Conservation (phyloP, 2,888 invertebrate species). For the Liodrosophila aerea region DNA sequence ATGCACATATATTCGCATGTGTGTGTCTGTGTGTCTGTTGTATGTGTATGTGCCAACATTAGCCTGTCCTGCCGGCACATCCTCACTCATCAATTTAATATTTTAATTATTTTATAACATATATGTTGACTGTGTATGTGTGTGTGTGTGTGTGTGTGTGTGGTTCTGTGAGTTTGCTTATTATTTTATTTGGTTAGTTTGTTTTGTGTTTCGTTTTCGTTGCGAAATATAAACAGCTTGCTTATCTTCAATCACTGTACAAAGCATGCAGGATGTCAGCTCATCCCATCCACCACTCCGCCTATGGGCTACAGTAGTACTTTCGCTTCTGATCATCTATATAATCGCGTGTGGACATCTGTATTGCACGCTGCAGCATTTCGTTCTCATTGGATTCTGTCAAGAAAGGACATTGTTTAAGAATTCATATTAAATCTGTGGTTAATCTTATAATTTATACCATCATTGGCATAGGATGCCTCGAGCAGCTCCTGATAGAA, state of each 20-base stretch:
- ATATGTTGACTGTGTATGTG: conserved; percentile 1
- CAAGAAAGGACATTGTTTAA: background rate
- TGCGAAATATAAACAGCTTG: conserved; percentile 47
- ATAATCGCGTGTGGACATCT: conserved; percentile 82
- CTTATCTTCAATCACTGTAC: conserved; percentile 61
- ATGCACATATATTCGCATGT: conserved; percentile 9
- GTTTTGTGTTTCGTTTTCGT: conserved; percentile 53
- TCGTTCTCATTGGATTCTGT: conserved; percentile 79
- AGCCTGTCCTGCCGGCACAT: conserved; percentile 15
- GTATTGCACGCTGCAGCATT: conserved; percentile 82
- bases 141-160: conserved; percentile 8
- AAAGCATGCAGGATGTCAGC: conserved; percentile 22
- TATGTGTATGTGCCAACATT: conserved; percentile 17
- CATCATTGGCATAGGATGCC: conserved; percentile 81
- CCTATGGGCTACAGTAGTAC: conserved; percentile 76
- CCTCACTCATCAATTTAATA: conserved; percentile 54
- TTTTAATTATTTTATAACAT: too few relatives aligned
- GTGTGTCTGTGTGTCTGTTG: conserved; percentile 3
- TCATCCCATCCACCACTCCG: background rate
- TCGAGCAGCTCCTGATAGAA: conserved; percentile 82
- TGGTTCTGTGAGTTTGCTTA: conserved; percentile 11
- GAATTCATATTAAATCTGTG: background rate
- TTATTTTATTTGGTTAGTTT: conserved; percentile 34
- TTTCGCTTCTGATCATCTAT: conserved; percentile 82
- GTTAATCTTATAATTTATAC: conserved; percentile 46